Conservation (phyloP, 2,888 invertebrate species). For the Epistrophe eligans region DNA sequence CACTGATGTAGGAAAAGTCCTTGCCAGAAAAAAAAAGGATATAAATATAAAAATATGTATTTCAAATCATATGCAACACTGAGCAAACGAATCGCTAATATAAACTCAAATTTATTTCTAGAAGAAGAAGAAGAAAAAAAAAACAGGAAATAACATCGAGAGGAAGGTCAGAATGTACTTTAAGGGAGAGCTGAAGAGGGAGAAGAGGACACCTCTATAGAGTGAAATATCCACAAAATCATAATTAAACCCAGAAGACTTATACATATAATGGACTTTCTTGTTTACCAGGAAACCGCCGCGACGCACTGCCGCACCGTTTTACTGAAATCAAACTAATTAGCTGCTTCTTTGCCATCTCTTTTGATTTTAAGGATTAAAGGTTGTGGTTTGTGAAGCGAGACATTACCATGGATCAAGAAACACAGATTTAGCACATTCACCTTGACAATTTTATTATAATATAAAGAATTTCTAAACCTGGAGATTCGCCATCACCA, state of each 20-base stretch:
- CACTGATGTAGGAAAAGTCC: slow-evolving; percentile 17
- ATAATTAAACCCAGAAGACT: slow-evolving; percentile 11
- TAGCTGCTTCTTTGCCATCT: slow-evolving; percentile 22
- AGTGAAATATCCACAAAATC: slow-evolving; percentile 16
- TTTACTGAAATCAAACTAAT: slow-evolving; percentile 29
- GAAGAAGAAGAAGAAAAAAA: background rate
- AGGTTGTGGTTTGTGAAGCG: slow-evolving; percentile 33
- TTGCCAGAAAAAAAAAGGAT: slow-evolving; percentile 17
- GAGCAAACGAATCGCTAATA: slow-evolving; percentile 55
- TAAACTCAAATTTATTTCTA: slow-evolving; percentile 47
- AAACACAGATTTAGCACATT: slow-evolving; percentile 33
- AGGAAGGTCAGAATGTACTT: slow-evolving; percentile 11
- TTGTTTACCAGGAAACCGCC: background rate
- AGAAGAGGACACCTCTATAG: background rate
- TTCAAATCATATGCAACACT: slow-evolving; percentile 67
- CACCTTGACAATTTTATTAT: slow-evolving; percentile 65
- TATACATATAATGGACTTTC: slow-evolving; percentile 10
- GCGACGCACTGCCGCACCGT: background rate
- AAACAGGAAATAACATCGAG: background rate
- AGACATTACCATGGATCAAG: slow-evolving; percentile 21
- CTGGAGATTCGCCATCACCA: background rate
- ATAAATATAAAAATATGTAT: slow-evolving; percentile 39
- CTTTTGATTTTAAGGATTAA: slow-evolving; percentile 28
- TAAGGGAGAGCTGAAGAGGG: too few species aligned
- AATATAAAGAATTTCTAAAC: slow-evolving; percentile 23